These are phyloP conservation scores for Corythornis madagascariensis DNA, from an alignment of 2,113 vertebrate genomes.

Conservation along the genomic window DNA sequence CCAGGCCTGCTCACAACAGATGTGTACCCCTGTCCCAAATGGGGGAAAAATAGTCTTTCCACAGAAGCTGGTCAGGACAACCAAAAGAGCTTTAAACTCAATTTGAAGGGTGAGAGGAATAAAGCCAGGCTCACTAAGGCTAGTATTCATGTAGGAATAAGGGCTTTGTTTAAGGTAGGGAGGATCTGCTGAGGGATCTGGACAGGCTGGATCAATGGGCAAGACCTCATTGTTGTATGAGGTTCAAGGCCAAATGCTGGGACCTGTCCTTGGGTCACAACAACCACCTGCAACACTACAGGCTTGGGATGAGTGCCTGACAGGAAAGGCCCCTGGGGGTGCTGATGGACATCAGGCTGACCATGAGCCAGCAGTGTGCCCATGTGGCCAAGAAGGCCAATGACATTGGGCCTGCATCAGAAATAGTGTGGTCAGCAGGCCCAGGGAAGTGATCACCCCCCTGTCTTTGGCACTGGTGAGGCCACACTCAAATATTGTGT, in stretches of 20 bases:
- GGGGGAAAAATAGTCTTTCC: neutral
- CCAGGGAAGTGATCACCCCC: neutral
- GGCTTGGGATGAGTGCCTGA: neutral
- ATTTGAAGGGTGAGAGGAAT: neutral
- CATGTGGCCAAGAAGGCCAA: neutral
- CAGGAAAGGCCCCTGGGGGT: neutral
- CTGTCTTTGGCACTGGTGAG: neutral
- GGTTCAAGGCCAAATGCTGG: neutral
- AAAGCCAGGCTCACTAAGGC: neutral
- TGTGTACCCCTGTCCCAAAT: neutral
- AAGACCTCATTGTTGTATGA: neutral
- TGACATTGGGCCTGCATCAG: neutral
- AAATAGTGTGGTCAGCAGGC: neutral
- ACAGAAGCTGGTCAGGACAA: neutral
- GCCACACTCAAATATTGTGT: neutral
- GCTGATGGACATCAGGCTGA: neutral
- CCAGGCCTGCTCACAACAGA: neutral
- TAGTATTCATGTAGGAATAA: no score
- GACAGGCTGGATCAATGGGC: neutral
- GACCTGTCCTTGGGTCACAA: neutral
- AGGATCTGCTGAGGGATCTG: neutral
- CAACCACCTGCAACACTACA: neutral
- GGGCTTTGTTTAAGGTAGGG: neutral
- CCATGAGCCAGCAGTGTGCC: neutral
- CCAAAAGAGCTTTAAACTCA: neutral